Conservation (phyloP, 2,888 invertebrate species). For the Ophion ellenae region DNA sequence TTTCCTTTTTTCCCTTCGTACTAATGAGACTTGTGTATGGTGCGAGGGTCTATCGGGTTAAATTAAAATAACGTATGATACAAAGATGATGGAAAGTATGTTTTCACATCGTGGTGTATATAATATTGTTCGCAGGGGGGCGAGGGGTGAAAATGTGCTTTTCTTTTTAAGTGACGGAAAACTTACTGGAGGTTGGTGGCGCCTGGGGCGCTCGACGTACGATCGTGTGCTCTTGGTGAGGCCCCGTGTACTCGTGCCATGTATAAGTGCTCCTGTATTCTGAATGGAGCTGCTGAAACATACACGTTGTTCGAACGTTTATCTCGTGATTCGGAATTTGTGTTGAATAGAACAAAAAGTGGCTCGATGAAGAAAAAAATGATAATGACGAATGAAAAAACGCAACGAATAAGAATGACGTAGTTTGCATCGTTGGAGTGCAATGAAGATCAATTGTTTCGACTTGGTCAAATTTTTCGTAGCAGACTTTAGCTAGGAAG, state of each 20-base stretch:
- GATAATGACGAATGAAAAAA: not conserved
- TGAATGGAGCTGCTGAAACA: constrained; percentile 91
- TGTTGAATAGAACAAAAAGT: not conserved
- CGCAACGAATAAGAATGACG: no score
- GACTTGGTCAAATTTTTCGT: no score
- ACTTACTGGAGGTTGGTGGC: constrained; percentile 81
- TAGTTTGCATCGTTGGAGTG: no score
- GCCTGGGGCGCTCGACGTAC: constrained; percentile 88
- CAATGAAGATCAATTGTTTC: no score
- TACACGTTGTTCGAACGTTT: constrained; percentile 54
- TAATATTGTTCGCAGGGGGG: constrained; percentile 24
- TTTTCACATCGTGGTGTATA: constrained; percentile 7
- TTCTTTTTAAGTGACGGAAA: constrained; percentile 26
- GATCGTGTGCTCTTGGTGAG: constrained; percentile 87
- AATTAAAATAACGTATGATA: constrained; percentile 36
- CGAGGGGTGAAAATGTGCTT: not conserved
- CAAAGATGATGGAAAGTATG: constrained; percentile 42
- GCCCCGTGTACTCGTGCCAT: constrained; percentile 96
- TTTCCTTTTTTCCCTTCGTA: constrained; percentile 40
- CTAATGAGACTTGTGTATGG: constrained; percentile 55
- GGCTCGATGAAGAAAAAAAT: not conserved
- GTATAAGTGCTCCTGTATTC: constrained; percentile 97
- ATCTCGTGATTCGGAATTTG: constrained; percentile 1
- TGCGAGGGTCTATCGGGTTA: constrained; percentile 33
- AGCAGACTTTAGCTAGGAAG: no score